Evolutionary conservation across 37 sponge, comb jelly and placozoan species (phyloP).

Genomic region (Cladorhizidae sp.): DNA sequence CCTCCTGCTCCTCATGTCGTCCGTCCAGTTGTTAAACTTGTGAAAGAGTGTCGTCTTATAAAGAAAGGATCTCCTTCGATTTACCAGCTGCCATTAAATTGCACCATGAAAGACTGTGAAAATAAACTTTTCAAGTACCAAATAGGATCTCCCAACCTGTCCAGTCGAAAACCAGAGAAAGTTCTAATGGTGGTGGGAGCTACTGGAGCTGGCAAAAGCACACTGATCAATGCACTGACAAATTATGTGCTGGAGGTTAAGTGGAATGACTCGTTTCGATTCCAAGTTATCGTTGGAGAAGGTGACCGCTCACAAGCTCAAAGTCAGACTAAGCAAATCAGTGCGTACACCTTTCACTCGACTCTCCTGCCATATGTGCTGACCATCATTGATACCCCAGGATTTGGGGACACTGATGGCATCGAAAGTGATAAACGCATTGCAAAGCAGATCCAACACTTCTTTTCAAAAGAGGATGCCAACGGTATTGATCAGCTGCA

Average conservation of each 20-base stretch:
- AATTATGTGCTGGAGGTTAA: conserved; percentile 54
- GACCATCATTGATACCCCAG: conserved; percentile 81
- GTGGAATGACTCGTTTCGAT: conserved; percentile 77
- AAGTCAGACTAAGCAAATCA: conserved; percentile 59
- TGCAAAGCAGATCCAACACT: conserved; percentile 35
- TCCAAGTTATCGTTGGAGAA: conserved; percentile 67
- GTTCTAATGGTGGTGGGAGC: neutral
- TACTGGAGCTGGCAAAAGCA: neutral
- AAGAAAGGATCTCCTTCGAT: no score
- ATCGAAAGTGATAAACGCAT: conserved; percentile 50
- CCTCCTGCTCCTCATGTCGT: neutral
- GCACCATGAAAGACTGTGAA: no score
- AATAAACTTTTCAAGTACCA: no score
- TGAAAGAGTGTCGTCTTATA: no score
- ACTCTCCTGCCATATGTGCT: conserved; percentile 32
- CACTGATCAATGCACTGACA: neutral
- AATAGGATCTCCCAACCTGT: no score
- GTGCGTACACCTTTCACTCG: conserved; percentile 62
- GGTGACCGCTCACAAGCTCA: conserved; percentile 24
- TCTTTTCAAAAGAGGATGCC: conserved; percentile 33
- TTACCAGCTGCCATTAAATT: no score
- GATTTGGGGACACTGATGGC: conserved; percentile 78
- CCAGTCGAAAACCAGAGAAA: no score
- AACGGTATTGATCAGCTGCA: conserved; percentile 63
- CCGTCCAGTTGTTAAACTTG: no score